phyloP scores from a whole-genome alignment of 2,888 invertebrate species.

The Scaptodrosophila latifasciaeformis region DNA sequence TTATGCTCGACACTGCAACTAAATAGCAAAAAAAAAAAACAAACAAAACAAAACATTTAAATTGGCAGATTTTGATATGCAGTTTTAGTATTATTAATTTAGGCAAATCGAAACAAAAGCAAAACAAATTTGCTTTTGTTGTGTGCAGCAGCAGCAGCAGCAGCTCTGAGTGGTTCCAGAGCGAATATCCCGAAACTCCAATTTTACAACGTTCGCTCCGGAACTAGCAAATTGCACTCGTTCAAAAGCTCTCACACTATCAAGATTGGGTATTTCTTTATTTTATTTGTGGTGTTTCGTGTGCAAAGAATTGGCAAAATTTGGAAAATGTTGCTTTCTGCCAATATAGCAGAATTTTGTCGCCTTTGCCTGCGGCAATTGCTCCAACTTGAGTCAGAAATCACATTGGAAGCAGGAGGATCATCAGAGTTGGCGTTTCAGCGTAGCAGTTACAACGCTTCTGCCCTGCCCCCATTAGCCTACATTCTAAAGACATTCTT shows the following conservation, averaged over 20 bases:
- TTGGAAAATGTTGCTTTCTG: conserved; percentile 42
- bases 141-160: not conserved
- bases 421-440: conserved; percentile 1
- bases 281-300: no score
- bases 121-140: not conserved
- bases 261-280: no score
- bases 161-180: not conserved
- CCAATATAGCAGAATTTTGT: conserved; percentile 60
- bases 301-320: no score
- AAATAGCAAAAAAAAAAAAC: no score
- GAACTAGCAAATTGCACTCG: not conserved
- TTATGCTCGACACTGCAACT: no score
- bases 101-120: no score
- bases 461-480: conserved; percentile 45
- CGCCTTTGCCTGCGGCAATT: conserved; percentile 60
- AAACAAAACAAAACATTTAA: not conserved
- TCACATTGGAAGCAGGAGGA: conserved; percentile 9
- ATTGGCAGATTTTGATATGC: not conserved
- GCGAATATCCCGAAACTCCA: not conserved
- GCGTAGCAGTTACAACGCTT: conserved; percentile 34
- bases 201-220: not conserved
- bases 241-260: no score
- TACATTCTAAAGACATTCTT: conserved; percentile 52
- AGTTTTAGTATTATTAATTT: no score
- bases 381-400: conserved; percentile 23